Evolutionary conservation across 2,888 invertebrate genomes (phyloP), one percentile per base, ranked within the genome.

Genomic region (Hylaea fasciaria): DNA sequence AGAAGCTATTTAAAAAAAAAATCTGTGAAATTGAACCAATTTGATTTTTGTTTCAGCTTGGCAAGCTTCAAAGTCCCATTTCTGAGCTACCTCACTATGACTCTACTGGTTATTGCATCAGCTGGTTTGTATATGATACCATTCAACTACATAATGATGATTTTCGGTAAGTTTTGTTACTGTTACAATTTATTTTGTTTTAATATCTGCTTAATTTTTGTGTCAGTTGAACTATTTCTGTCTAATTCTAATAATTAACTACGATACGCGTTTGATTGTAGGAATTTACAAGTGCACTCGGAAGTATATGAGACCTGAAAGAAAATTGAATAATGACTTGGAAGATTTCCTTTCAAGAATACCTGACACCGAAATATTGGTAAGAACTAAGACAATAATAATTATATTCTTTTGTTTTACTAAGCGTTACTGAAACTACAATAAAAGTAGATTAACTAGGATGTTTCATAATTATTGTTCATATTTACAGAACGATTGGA

Each of bases 321-420:
- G 89, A 73, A 73, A 77, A 48, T 73, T 78, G 48, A 91, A 92
- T 61, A 91, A 91, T 63, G 91, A 91, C 71, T 63, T 92, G 60
- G 70, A 89, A 49, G 91, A 92, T 62, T 92, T 89, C 62, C 69
- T 92, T 50, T 86, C 89, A 22, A 82, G 88, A 65, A 73, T 91
- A 69, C 91, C 91, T 1, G 90, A 91, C 60, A 84, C 87, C 62
- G 84, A 82, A 69, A 78, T 81, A 70, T 77, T 88, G 86, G 91
- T 92, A 83, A 81, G 62, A 14, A 58, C 51, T 52, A 45, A 41
- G 32, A 32, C 32, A 40, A 32, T 45, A 40, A 32, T 4, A 0
- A 13, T 1, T 40, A 2, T 17, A n/a, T 46, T 48, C 37, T n/a
- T n/a, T n/a, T n/a, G n/a, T n/a, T n/a, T n/a, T n/a, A n/a, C n/a